phyloP scores from a whole-genome alignment of 2,888 invertebrate species.

The Agonum fuliginosum region DNA sequence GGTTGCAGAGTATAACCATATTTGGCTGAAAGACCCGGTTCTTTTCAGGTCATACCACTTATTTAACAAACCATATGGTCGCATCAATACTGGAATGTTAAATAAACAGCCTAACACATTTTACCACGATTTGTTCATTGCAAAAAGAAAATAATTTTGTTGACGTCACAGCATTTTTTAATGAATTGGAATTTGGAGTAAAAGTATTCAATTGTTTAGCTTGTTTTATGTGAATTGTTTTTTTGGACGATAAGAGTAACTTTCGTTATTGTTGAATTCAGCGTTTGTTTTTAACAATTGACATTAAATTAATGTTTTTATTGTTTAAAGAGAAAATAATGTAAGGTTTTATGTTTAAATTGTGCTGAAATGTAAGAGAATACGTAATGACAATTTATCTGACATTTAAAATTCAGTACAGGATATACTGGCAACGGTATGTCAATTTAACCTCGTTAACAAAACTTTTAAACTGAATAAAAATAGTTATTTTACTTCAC shows the following conservation, averaged over 20 bases:
- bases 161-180: slow-evolving; percentile 1
- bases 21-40: slow-evolving; percentile 50
- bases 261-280: slow-evolving; percentile 11
- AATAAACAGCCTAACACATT: slow-evolving; percentile 13
- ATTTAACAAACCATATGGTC: slow-evolving; percentile 51
- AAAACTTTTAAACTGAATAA: slow-evolving; percentile 6
- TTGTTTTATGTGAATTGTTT: slow-evolving; percentile 4
- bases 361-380: not conserved
- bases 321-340: not conserved
- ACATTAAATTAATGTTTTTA: no score
- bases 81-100: slow-evolving; percentile 36
- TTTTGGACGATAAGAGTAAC: slow-evolving; percentile 3
- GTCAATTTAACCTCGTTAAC: slow-evolving; percentile 11
- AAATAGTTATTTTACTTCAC: not conserved
- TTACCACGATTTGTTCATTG: not conserved
- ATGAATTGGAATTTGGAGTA: not conserved
- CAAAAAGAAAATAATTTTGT: not conserved
- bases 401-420: not conserved
- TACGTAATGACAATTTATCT: not conserved
- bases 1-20: slow-evolving; percentile 36
- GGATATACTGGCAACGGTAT: not conserved
- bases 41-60: slow-evolving; percentile 50
- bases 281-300: slow-evolving; percentile 1
- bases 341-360: not conserved
- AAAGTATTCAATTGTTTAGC: slow-evolving; percentile 9